Conservation (phyloP, 2,797 vertebrate genomes). For the Tragopan temminckii region DNA sequence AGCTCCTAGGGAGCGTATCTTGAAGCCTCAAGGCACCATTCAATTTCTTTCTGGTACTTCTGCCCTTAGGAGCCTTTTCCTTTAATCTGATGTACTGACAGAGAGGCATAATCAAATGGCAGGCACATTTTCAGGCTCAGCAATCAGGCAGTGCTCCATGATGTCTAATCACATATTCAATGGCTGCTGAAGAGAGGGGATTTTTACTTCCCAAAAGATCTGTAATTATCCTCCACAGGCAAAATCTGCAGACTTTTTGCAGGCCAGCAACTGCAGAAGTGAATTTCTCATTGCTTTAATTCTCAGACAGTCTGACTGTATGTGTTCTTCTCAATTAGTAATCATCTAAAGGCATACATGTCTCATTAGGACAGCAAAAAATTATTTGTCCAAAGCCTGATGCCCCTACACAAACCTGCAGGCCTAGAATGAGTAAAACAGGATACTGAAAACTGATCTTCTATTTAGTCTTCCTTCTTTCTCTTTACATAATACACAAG, state of each 20-base stretch:
- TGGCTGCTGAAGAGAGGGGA: not conserved
- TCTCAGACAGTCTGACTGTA: not conserved
- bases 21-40: not conserved
- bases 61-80: not conserved
- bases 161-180: not conserved
- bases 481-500: not conserved
- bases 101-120: not conserved
- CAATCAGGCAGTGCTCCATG: not conserved
- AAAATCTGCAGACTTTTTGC: not conserved
- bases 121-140: constrained; percentile 17
- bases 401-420: not conserved
- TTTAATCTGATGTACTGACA: not conserved
- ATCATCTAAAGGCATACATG: not conserved
- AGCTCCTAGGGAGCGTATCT: not conserved
- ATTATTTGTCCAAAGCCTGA: not conserved
- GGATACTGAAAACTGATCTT: not conserved
- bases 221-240: not conserved
- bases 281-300: not conserved
- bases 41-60: not conserved
- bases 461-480: not conserved
- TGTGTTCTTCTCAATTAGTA: not conserved
- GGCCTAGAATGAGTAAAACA: not conserved
- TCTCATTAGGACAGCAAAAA: not conserved
- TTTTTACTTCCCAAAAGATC: not conserved
- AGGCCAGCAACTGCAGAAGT: not conserved